phyloP scores from a whole-genome alignment of 2,888 invertebrate species.

The Brachypterus glaber region DNA sequence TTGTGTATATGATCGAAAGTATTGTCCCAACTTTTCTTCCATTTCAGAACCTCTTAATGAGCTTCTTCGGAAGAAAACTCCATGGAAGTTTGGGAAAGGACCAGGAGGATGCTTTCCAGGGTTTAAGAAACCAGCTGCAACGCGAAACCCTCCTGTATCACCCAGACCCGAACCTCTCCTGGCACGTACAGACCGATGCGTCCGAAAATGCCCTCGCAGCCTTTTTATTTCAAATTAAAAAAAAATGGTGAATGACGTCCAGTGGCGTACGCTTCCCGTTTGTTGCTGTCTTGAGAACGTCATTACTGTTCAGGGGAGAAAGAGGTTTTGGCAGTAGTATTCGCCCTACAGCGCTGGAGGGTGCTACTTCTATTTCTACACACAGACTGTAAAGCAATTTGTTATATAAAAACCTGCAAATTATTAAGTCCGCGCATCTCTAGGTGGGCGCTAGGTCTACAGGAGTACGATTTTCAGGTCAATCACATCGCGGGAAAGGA shows the following conservation, averaged over 20 bases:
- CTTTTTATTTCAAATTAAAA: too few relatives aligned
- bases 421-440: too few relatives aligned
- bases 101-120: slow-evolving; percentile 6
- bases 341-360: slow-evolving; percentile 2
- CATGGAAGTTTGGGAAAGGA: slow-evolving; percentile 4
- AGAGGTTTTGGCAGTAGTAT: slow-evolving; percentile 2
- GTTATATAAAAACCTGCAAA: slow-evolving; percentile 1
- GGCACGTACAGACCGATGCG: slow-evolving; percentile 7
- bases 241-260: neutral
- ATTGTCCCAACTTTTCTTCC: slow-evolving; percentile 9
- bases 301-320: slow-evolving; percentile 3
- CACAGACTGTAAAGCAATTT: slow-evolving; percentile 2
- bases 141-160: slow-evolving; percentile 2
- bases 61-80: slow-evolving; percentile 5
- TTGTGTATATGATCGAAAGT: slow-evolving; percentile 16
- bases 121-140: slow-evolving; percentile 3
- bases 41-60: slow-evolving; percentile 4
- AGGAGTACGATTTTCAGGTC: too few relatives aligned
- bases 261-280: slow-evolving; percentile 8
- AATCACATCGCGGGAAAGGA: too few relatives aligned
- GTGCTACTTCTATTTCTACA: neutral
- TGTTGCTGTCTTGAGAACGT: too few relatives aligned
- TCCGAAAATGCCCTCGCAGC: too few relatives aligned
- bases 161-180: slow-evolving; percentile 3
- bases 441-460: too few relatives aligned